These are phyloP conservation scores for Chionis minor DNA, from an alignment of 2,113 vertebrate genomes.

Conservation along the genomic window DNA sequence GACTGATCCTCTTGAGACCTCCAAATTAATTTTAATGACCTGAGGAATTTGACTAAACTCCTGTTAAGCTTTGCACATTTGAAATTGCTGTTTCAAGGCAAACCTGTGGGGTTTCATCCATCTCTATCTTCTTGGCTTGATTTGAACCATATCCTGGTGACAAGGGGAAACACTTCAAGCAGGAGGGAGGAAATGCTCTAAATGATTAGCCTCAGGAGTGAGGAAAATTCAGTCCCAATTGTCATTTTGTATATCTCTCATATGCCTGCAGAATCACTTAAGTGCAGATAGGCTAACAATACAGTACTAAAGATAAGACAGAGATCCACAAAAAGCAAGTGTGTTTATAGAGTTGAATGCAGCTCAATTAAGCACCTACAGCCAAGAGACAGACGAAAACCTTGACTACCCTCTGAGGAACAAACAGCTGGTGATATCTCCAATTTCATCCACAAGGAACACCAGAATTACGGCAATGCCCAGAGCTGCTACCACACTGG, in stretches of 20 bases:
- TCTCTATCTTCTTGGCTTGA: neutral
- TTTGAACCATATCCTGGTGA: neutral
- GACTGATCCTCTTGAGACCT: neutral
- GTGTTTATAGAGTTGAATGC: neutral
- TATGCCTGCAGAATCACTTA: neutral
- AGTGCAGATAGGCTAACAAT: neutral
- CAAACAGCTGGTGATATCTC: fast-evolving
- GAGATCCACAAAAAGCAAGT: neutral
- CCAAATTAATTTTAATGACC: slow-evolving; percentile 58
- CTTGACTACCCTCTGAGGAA: neutral
- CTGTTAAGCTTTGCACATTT: neutral
- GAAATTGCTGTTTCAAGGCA: neutral
- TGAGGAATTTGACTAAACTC: slow-evolving; percentile 37
- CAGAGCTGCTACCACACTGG: neutral
- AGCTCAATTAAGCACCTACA: neutral
- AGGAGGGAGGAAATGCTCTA: neutral
- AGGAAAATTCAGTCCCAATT: neutral
- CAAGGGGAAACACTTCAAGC: neutral
- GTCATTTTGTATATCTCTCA: neutral
- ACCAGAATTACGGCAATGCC: neutral
- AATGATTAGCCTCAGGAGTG: neutral
- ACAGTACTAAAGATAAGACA: neutral
- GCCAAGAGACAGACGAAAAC: neutral
- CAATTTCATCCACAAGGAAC: neutral
- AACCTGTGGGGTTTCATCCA: neutral